phyloP scores from a whole-genome alignment of 2,797 vertebrate genomes.

The Odontamblyopus rebecca region DNA sequence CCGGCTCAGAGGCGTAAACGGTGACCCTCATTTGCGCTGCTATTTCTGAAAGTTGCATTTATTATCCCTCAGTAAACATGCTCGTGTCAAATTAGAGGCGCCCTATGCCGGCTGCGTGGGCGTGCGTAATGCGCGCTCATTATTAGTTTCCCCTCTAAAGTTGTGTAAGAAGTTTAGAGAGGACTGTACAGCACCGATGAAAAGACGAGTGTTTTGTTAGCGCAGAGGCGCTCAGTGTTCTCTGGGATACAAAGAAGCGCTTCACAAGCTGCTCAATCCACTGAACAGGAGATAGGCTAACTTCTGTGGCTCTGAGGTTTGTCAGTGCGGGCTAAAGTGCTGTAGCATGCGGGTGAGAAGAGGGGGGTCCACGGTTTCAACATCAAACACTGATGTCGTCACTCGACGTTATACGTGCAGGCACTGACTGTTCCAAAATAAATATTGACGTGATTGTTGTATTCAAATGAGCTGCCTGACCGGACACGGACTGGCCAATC shows the following conservation, averaged over 20 bases:
- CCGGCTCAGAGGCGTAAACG: slow-evolving; percentile 27
- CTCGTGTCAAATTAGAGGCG: slow-evolving; percentile 28
- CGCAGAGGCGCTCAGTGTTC: slow-evolving; percentile 12
- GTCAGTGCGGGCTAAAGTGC: slow-evolving; percentile 10
- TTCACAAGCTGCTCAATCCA: slow-evolving; percentile 14
- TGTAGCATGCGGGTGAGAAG: slow-evolving; percentile 44
- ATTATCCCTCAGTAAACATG: slow-evolving; percentile 30
- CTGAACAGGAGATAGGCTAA: background rate
- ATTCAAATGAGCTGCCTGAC: slow-evolving; percentile 72
- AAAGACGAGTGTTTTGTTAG: slow-evolving; percentile 42
- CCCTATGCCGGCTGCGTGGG: slow-evolving; percentile 35
- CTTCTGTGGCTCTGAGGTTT: background rate
- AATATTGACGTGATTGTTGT: slow-evolving; percentile 74
- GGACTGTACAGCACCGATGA: slow-evolving; percentile 31
- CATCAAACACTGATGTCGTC: slow-evolving; percentile 69
- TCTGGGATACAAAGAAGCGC: slow-evolving; percentile 7
- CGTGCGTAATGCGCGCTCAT: slow-evolving; percentile 59
- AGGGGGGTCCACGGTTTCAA: slow-evolving; percentile 52
- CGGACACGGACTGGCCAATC: slow-evolving; percentile 72
- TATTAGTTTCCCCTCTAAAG: slow-evolving; percentile 37
- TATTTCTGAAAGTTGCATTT: slow-evolving; percentile 36
- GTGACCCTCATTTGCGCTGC: slow-evolving; percentile 39
- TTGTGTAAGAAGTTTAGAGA: slow-evolving; percentile 53
- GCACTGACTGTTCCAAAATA: slow-evolving; percentile 69
- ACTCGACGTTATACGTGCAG: slow-evolving; percentile 51